Base-by-base conservation (phyloP, 1,140 invertebrate genomes). In the Eurosta solidaginis region DNA sequence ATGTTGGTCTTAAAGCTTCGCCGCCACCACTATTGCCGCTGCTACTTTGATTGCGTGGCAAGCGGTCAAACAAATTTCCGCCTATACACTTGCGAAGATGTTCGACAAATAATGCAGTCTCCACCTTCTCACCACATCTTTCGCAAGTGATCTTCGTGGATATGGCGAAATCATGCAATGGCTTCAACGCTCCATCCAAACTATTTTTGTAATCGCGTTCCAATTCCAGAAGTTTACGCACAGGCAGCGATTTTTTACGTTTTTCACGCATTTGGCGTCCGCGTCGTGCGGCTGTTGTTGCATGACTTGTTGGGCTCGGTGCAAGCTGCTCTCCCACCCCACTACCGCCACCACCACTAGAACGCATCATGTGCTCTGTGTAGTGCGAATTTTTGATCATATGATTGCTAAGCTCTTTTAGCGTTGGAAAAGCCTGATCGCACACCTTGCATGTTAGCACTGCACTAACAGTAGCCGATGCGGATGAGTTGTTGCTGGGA, bases 371-470 rank as follows among this genome's bases (percentile, higher is more conserved):
- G 87, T 97, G 95, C 83, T 98, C 97, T 89, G 98, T 98, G 87
- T 98, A 98, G 86, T 99, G 97, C 1, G 96, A 96, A 88, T 97
- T 97, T 87, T 98, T 97, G n/a, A 98, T 96, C 97, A 98, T 98
- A 88, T 99, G 97, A 88, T 96, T 96, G 87, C 96, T 98, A 1
- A 99, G 91, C 83, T 98, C 97, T 88, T 98, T 98, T 78, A 98
- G 90, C 22, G 96, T 97, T 83, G 93, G 94, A 88, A 98, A 99
- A 14, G 96, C 96, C 88, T 98, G 96, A 85, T 98, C 96, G 89
- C 97, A 98, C 40, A 98, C 97, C 89, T 98, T 98, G 89, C 97
- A 99, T 20, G 97, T 98, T 14, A 99, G 90, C 25, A 98, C 96
- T 0, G 96, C 96, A 83, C 95, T 96, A 0, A 97, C 96, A 82